These are phyloP conservation scores for Campoletis sonorensis DNA, from an alignment of 1,140 invertebrate genomes.

Conservation along the genomic window DNA sequence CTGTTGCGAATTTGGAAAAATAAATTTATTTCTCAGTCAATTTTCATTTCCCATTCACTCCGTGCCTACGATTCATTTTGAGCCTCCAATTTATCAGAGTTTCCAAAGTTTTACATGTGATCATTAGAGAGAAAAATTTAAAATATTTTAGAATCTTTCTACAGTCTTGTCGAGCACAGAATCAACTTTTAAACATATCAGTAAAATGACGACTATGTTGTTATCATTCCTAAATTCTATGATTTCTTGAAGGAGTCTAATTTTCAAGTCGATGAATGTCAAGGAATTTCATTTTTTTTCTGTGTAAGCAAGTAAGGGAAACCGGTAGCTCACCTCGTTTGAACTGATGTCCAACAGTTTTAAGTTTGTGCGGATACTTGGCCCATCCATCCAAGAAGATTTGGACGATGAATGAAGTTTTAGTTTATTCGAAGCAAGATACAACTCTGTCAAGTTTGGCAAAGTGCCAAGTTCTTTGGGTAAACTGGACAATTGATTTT, in stretches of 20 bases:
- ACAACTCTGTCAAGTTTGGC: slow-evolving; percentile 81
- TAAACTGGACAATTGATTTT: slow-evolving; percentile 85
- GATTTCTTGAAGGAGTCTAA: neutral
- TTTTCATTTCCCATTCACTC: too few species aligned
- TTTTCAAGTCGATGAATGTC: slow-evolving; percentile 17
- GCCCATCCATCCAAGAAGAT: slow-evolving; percentile 82
- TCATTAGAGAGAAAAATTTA: too few species aligned
- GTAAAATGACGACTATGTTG: too few species aligned
- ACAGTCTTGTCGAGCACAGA: too few species aligned
- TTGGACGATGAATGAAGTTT: slow-evolving; percentile 75
- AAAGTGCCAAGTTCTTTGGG: slow-evolving; percentile 85
- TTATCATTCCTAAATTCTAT: too few species aligned
- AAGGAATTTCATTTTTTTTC: too few species aligned
- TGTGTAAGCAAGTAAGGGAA: too few species aligned
- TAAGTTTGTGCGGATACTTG: slow-evolving; percentile 75
- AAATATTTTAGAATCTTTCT: too few species aligned
- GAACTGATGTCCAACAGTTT: slow-evolving; percentile 80
- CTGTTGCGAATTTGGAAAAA: slow-evolving; percentile 56
- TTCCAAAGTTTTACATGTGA: too few species aligned
- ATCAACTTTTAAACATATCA: too few species aligned
- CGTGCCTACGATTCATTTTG: too few species aligned
- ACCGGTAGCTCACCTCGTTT: slow-evolving; percentile 77
- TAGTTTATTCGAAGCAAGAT: slow-evolving; percentile 84
- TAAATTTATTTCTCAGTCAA: slow-evolving; percentile 11
- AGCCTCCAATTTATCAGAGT: too few species aligned